Conservation (phyloP, 2,888 invertebrate species). For the Drosophila mercatorum region DNA sequence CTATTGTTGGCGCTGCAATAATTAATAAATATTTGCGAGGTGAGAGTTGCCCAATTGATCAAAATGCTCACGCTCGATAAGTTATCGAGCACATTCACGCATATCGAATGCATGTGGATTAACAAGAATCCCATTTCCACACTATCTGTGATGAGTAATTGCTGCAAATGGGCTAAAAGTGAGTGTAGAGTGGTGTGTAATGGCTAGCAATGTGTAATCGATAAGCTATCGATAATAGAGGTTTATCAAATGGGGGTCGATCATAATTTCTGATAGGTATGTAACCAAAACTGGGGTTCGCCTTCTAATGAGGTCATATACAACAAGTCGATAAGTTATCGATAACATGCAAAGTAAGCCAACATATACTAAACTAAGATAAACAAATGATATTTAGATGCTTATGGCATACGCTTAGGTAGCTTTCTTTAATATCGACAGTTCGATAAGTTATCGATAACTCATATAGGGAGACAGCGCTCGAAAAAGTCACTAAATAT, state of each 20-base stretch:
- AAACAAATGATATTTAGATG: no score
- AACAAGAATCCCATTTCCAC: conserved; percentile 10
- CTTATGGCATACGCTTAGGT: neutral
- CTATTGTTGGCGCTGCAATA: conserved; percentile 49
- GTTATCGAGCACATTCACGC: conserved; percentile 35
- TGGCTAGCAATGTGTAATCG: neutral
- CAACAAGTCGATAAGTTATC: no score
- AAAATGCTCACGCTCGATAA: conserved; percentile 51
- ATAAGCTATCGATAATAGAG: neutral
- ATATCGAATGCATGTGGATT: conserved; percentile 10
- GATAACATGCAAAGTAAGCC: no score
- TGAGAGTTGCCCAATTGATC: conserved; percentile 57
- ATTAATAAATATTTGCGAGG: conserved; percentile 65
- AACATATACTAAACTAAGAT: no score
- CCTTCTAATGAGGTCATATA: no score
- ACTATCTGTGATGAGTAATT: neutral
- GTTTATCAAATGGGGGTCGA: no score
- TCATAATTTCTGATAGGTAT: neutral
- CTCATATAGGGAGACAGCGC: neutral
- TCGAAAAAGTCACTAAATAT: neutral
- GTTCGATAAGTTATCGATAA: conserved; percentile 19
- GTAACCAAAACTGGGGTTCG: no score
- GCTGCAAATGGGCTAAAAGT: neutral
- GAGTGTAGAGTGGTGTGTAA: neutral
- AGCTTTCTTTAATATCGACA: neutral